Base-by-base conservation (phyloP, 2,888 invertebrate genomes). In the Neuroscelio doddi region DNA sequence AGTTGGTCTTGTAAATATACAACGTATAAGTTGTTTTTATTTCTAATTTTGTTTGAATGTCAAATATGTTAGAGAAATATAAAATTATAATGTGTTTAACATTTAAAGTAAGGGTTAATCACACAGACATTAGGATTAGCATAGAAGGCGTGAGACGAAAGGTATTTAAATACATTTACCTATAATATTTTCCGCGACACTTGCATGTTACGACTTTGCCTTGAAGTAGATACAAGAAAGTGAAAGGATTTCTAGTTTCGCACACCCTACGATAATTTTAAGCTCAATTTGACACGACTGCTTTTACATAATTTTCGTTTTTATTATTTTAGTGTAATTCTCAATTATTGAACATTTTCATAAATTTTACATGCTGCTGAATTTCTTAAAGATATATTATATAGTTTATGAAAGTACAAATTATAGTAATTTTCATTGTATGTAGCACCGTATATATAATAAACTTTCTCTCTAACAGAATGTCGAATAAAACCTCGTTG, bases 211-310 rank as follows among this genome's bases (percentile, higher is more conserved):
- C 52, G 70, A 70, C 62, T 68, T 76, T 55, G 76, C 79, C 78
- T 79, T 80, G 77, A 75, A 77, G 73, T 63, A n/a, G n/a, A n/a
- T n/a, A 58, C 68, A 71, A 59, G 71, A 74, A 79, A 79, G 80
- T 79, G 79, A 80, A 80, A 80, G 79, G 79, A 70, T 69, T 68
- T 50, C 70, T 70, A 64, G 67, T 64, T 65, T 63, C 51, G 44
- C 52, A 51, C 52, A 42, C 47, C 62, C 45, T 55, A 42, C 61
- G 57, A 47, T 46, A 63, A 52, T 36, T 47, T 52, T 57, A 24
- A 64, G 50, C 58, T 17, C 39, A 5, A 49, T 64, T 58, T 64
- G 64, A 58, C 62, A 62, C 50, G 61, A 55, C 61, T 50, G 57
- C 55, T 42, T 36, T 68, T 64, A 51, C 68, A 68, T 64, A 57